A percentile compares a stretch with the other conserved stretches of the same genome.
phyloP scores from a whole-genome alignment of 2,113 vertebrate species.

The Semnornis frantzii region DNA sequence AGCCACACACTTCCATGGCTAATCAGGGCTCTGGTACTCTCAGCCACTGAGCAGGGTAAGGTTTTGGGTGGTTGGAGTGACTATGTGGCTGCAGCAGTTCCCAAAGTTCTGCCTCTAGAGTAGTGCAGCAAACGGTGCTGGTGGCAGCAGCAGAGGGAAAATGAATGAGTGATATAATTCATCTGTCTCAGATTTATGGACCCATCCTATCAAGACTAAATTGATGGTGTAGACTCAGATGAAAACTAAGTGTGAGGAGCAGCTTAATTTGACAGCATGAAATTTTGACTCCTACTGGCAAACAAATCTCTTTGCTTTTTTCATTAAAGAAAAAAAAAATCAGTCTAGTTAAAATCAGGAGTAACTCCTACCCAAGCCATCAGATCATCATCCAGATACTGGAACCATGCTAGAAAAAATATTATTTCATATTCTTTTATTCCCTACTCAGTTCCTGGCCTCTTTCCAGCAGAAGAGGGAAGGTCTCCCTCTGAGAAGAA shows the following conservation, averaged over 20 bases:
- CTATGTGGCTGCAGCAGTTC: neutral
- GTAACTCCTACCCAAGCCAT: conserved; percentile 31
- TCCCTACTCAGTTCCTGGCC: conserved; percentile 37
- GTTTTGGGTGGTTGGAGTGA: neutral
- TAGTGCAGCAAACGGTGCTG: fast-evolving
- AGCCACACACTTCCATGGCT: neutral
- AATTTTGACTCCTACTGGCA: conserved; percentile 37
- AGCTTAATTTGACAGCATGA: conserved; percentile 39
- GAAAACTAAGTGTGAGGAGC: conserved; percentile 35
- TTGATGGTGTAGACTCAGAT: neutral
- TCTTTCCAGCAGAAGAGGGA: conserved; percentile 43
- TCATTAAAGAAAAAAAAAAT: neutral
- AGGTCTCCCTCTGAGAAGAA: conserved; percentile 53
- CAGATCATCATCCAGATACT: conserved; percentile 57
- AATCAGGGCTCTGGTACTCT: neutral
- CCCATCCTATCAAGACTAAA: conserved; percentile 12
- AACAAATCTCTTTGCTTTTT: conserved; percentile 1
- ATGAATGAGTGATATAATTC: neutral
- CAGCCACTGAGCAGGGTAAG: neutral
- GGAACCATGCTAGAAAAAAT: conserved; percentile 68
- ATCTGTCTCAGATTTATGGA: conserved; percentile 20
- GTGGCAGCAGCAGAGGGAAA: neutral
- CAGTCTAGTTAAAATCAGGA: neutral
- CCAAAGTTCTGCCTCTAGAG: neutral
- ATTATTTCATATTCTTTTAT: conserved; percentile 67